Conservation (phyloP, 2,888 invertebrate species). For the Drosophila fungiperda region DNA sequence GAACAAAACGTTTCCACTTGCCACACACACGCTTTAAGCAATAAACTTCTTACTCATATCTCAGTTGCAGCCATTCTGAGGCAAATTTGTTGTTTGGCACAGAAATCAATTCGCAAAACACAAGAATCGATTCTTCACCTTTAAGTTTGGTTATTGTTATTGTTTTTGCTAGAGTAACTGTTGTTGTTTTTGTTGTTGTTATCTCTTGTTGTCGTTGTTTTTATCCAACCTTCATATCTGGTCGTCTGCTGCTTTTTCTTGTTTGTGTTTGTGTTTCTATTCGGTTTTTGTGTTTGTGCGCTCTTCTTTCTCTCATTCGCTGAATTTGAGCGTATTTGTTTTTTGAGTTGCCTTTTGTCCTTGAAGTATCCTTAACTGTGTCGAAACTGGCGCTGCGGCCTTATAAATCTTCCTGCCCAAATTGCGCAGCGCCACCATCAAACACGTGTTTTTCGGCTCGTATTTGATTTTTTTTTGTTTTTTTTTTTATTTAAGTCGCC, state of each 20-base stretch:
- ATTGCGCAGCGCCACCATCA: conserved; percentile 66
- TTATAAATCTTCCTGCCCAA: conserved; percentile 69
- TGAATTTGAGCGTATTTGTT: conserved; percentile 7
- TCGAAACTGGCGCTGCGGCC: conserved; percentile 57
- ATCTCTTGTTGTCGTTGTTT: conserved; percentile 11
- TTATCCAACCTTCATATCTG: conserved; percentile 40
- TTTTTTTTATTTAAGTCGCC: conserved; percentile 19
- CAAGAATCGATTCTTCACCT: conserved; percentile 15
- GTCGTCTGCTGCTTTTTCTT: conserved; percentile 32
- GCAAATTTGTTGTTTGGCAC: neutral
- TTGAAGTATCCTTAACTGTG: conserved; percentile 70
- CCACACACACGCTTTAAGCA: conserved; percentile 6
- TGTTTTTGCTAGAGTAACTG: neutral
- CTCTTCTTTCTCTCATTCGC: conserved; percentile 16
- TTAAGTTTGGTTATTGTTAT: neutral
- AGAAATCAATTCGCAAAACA: conserved; percentile 9
- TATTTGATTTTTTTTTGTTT: neutral
- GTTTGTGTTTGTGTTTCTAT: conserved; percentile 34
- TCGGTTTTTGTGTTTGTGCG: conserved; percentile 18
- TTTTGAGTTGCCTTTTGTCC: conserved; percentile 49
- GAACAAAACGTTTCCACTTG: conserved; percentile 28
- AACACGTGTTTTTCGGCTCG: conserved; percentile 38
- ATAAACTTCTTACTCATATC: conserved; percentile 1
- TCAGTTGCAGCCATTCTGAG: neutral
- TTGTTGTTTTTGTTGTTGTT: conserved; percentile 4